Percentiles rank a stretch among this genome's conserved stretches.
Evolutionary conservation across 2,113 vertebrate genomes (phyloP).

Genomic region (Microcebus tavaratra): DNA sequence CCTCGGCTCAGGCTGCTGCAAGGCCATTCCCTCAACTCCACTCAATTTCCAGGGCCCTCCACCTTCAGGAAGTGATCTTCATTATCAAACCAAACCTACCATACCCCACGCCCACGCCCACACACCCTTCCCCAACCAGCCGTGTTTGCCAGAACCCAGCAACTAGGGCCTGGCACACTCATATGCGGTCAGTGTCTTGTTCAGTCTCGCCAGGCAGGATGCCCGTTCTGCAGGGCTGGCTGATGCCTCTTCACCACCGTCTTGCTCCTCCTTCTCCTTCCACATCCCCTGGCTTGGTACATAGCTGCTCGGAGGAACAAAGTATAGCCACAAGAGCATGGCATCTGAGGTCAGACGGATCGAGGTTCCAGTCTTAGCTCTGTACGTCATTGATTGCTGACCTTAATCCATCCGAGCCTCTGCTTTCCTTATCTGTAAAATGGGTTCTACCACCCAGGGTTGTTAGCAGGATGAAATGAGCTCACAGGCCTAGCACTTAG

Average conservation of each 20-base stretch:
- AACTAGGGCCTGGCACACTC: not conserved
- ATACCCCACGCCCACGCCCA: not conserved
- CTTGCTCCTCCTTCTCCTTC: not conserved
- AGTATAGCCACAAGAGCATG: not conserved
- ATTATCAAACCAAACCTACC: not conserved
- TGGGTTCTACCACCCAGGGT: not conserved
- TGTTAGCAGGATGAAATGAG: not conserved
- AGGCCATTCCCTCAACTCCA: not conserved
- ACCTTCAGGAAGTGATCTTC: constrained; percentile 19
- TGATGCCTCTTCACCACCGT: not conserved
- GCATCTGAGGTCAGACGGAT: not conserved
- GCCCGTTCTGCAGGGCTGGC: not conserved
- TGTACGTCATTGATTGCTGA: not conserved
- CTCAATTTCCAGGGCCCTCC: not conserved
- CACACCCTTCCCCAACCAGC: not conserved
- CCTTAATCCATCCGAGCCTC: not conserved
- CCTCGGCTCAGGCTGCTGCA: not conserved
- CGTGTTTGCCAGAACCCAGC: not conserved
- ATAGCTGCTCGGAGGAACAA: not conserved
- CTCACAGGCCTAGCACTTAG: not conserved
- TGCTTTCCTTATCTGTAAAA: constrained; percentile 29
- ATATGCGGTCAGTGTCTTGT: rapidly evolving
- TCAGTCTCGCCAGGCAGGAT: not conserved
- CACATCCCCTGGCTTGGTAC: not conserved
- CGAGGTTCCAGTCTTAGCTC: not conserved